Base-by-base conservation (phyloP, 2,113 vertebrate genomes). In the Eira barbara region DNA sequence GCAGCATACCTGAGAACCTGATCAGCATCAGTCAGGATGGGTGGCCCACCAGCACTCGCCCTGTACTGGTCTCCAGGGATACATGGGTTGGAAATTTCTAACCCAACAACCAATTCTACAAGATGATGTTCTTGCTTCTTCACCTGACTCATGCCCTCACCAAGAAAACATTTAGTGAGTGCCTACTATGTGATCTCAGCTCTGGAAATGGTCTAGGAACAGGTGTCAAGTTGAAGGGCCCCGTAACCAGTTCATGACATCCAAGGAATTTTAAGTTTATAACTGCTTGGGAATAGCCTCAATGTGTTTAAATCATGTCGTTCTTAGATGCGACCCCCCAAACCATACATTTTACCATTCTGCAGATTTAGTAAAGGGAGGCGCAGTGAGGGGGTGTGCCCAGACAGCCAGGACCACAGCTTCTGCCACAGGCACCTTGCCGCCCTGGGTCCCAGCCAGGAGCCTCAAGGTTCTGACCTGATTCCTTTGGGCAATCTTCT, bases 401-500 rank as follows among this genome's bases (percentile, higher is more conserved):
- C 0, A 0, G 55, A 23, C 69, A 42, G 61, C 69, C 61, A 34
- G 78, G 23, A 13, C 27, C 3, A 0, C n/a, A 29, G 29, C 14
- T 29, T 52, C 61, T 15, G 17, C 29, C 39, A 0, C 5, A 6
- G 59, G 47, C 17, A 11, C 67, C 45, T 57, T 49, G 39, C 34
- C 34, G 10, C 34, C 20, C 7, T 0, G 2, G 59, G 59, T 13
- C n/a, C 61, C 3, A 0, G 47, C 0, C 12, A 6, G 4, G 49
- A 55, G 45, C 34, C 0, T 10, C 80, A 14, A 45, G 69, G 89
- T 71, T 27, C 98, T 98, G 96, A 99, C 99, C 99, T 99, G 99
- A 96, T 99, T 99, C 97, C 98, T 99, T 52, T 99, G 99, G 7
- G 99, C 99, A 21, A 99, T 99, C 98, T 99, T 99, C 15, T 99